Base-by-base conservation (phyloP, 1,140 invertebrate genomes). In the Eciton burchellii region DNA sequence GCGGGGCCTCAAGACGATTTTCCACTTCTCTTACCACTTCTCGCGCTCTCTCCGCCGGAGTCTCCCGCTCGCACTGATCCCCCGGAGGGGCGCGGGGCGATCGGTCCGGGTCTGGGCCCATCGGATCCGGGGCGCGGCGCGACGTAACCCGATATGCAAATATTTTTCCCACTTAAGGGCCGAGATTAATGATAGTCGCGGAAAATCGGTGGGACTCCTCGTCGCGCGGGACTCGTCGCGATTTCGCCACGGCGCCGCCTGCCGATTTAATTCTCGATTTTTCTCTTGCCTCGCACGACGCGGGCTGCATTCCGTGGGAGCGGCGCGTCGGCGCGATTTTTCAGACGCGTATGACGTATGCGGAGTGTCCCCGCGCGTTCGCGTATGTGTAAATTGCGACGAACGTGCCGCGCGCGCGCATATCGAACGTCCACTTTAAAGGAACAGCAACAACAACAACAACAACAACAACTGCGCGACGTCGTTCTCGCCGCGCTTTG, bases 91-190 rank as follows among this genome's bases (percentile, higher is more conserved):
- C 35, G 35, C 35, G 6, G 35, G 6, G 35, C 35, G 6, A 35
- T 35, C 35, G 35, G 35, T 35, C 6, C 35, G 35, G 35, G 35
- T 6, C 35, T 6, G 6, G 35, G 35, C 35, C 35, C 35, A 35
- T n/a, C n/a, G n/a, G n/a, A n/a, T n/a, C n/a, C 45, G 59, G n/a
- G n/a, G n/a, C n/a, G 19, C 45, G 77, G 84, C 72, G 47, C 72
- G 71, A 60, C 24, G 72, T 68, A 91, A 91, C 90, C 90, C 90
- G 90, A 91, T 91, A 91, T 91, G 91, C 91, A 89, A 91, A 91
- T 91, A 91, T 91, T 91, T 90, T 85, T 84, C 84, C 82, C 77
- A 84, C 83, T 89, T 90, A 90, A 84, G 41, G 63, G 77, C 82
- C 62, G 89, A 91, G 91, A 91, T 91, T 91, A 91, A 91, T 91